Base-by-base conservation (phyloP, 2,113 vertebrate genomes). In the Odocoileus virginianus region DNA sequence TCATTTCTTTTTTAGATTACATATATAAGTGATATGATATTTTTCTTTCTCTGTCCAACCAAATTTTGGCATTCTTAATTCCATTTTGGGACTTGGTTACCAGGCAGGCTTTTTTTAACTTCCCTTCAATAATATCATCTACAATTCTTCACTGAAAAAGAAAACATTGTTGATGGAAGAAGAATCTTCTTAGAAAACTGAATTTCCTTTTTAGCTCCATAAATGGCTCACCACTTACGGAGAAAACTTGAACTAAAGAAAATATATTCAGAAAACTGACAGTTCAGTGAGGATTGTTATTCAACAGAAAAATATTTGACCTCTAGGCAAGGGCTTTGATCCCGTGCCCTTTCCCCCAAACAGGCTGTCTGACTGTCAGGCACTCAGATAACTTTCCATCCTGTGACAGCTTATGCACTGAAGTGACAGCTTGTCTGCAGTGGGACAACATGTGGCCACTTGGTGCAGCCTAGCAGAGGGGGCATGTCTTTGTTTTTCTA, bases 31-130 rank as follows among this genome's bases (percentile, higher is more conserved):
- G 50, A 25, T 82, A 82, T 36, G 79, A 54, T 54, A 36, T 82
- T 25, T 82, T 19, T 54, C 50, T 54, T 36, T 54, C 79, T n/a
- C 19, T 54, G 19, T n/a, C 50, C 33, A 33, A 54, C 19, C 93
- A 94, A 91, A 97, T 55, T 88, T 47, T 7, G 19, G 27, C 94
- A 93, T 86, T 67, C 64, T 97, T 98, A 97, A 94, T 98, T 98
- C 97, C 58, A 89, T 94, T 33, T 96, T 97, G 85, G 95, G 85
- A 97, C 64, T 90, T 0, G n/a, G 78, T 91, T 98, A 94, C 47
- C 92, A 97, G 74, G 30, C 21, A 88, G 82, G 23, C n/a, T 92
- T 98, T 95, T 76, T 92, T 57, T 40, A 40, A 61, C 8, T 97
- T 97, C 91, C 40, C 89, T 85, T 92, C 25, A 21, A 97, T 52